Evolutionary conservation across 1,140 invertebrate species (phyloP).

Genomic region (Coptotermes formosanus): DNA sequence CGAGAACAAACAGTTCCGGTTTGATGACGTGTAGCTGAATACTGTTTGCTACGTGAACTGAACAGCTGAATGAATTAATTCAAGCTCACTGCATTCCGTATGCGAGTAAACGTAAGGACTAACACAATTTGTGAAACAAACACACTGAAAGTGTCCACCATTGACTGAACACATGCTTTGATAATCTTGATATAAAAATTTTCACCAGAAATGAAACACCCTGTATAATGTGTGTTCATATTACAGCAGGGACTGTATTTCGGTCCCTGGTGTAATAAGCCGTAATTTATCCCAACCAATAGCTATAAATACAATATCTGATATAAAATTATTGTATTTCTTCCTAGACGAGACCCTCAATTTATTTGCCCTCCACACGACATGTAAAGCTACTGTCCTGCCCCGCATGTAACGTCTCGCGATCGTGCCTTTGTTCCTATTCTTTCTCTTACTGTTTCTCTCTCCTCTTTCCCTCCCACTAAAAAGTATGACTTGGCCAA

Average conservation of each 20-base stretch:
- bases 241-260: not conserved
- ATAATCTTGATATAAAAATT: too few relatives aligned
- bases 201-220: not conserved
- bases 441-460: not conserved
- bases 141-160: too few relatives aligned
- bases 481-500: not conserved
- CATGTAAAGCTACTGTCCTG: not conserved
- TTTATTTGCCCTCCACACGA: not conserved
- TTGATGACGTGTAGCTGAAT: too few relatives aligned
- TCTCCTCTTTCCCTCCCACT: not conserved
- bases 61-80: too few relatives aligned
- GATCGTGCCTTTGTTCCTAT: not conserved
- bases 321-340: not conserved
- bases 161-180: too few relatives aligned
- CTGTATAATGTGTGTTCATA: not conserved
- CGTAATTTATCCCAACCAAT: not conserved
- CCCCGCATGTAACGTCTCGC: not conserved
- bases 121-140: too few relatives aligned
- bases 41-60: too few relatives aligned
- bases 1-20: too few relatives aligned
- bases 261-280: not conserved
- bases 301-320: not conserved
- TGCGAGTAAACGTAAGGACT: too few relatives aligned
- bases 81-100: too few relatives aligned
- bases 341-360: not conserved